Conservation (phyloP, 2,797 vertebrate species). For the Lepus townsendii region DNA sequence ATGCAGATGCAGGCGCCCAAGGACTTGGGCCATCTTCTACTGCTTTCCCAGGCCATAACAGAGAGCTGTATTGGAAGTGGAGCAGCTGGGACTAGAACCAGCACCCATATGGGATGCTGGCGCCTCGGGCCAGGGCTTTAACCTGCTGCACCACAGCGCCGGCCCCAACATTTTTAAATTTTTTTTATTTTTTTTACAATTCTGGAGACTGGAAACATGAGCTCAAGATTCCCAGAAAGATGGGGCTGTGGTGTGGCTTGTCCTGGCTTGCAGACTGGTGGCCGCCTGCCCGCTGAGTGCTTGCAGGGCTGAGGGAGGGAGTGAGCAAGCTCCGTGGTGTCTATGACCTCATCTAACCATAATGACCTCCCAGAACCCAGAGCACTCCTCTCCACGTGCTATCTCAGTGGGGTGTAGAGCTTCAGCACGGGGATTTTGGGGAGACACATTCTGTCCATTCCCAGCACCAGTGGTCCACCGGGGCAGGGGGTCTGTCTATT, state of each 20-base stretch:
- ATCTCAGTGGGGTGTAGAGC: neutral
- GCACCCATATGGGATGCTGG: no score
- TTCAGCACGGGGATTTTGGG: neutral
- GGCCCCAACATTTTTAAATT: no score
- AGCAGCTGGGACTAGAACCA: no score
- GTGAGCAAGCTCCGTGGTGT: neutral
- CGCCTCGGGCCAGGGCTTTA: no score
- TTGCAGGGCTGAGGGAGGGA: neutral
- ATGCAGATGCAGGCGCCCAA: no score
- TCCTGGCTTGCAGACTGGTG: neutral
- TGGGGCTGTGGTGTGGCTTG: neutral
- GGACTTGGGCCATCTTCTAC: no score
- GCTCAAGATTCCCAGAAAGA: no score
- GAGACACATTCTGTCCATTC: neutral
- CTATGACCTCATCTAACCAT: neutral
- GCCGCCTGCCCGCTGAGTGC: neutral
- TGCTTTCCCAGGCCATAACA: no score
- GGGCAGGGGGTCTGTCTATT: neutral
- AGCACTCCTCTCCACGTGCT: neutral
- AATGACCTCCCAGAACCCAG: neutral
- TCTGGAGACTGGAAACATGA: neutral
- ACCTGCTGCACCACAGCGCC: no score
- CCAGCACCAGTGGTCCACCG: neutral
- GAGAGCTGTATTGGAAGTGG: no score
- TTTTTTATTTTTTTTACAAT: constrained; percentile 16